A percentile compares a stretch with the other conserved stretches of the same genome.
phyloP scores from a whole-genome alignment of 2,797 vertebrate genomes.

The Eurystomus glaucurus region DNA sequence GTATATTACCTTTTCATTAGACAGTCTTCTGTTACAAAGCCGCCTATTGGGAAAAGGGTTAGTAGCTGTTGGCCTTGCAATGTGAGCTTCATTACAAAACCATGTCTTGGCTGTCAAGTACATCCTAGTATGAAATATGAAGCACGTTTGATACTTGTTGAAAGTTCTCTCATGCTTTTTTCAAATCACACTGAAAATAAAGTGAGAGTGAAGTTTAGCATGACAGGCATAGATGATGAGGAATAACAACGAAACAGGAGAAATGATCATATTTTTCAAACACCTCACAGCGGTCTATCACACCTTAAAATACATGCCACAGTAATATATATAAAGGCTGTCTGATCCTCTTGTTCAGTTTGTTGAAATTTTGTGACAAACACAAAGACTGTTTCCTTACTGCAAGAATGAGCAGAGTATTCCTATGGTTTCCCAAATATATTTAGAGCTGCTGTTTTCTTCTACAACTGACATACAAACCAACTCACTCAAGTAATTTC shows the following conservation, averaged over 20 bases:
- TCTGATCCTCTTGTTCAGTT: background rate
- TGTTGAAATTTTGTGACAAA: background rate
- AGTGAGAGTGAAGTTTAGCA: background rate
- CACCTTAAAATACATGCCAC: background rate
- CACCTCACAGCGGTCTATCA: background rate
- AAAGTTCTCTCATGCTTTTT: background rate
- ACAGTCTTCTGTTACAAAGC: background rate
- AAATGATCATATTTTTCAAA: background rate
- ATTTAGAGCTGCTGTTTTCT: background rate
- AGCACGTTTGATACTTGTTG: background rate
- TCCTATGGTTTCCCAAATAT: background rate
- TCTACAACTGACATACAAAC: background rate
- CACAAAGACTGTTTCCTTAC: background rate
- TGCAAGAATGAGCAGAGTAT: rapidly evolving
- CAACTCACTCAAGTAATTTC: background rate
- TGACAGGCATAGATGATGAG: background rate
- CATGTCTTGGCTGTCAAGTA: background rate
- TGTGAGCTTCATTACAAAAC: background rate
- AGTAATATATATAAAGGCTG: background rate
- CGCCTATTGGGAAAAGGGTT: background rate
- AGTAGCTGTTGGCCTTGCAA: background rate
- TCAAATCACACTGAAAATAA: background rate
- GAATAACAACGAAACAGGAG: background rate
- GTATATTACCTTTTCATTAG: background rate
- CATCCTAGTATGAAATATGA: background rate